phyloP scores from a whole-genome alignment of 2,113 vertebrate genomes.

The Bombycilla garrulus region DNA sequence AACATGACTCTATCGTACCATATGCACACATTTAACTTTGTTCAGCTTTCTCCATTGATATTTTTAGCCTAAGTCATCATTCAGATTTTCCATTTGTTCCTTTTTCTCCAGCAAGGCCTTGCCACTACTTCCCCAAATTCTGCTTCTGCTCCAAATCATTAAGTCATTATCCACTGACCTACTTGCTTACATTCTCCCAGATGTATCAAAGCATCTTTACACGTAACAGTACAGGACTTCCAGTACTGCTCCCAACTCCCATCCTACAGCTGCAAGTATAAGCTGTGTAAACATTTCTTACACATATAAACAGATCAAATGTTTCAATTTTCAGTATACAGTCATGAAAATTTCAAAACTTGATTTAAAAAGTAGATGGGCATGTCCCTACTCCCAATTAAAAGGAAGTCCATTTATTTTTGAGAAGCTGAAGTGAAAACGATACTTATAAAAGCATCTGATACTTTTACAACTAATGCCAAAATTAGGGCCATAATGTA shows the following conservation, averaged over 20 bases:
- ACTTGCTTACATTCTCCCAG: slow-evolving; percentile 28
- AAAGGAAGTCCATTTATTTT: neutral
- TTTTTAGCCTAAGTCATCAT: slow-evolving; percentile 23
- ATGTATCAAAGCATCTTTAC: slow-evolving; percentile 28
- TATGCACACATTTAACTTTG: neutral
- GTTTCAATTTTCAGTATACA: neutral
- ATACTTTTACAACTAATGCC: neutral
- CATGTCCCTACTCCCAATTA: neutral
- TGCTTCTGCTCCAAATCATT: slow-evolving; percentile 26
- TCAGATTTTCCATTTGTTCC: slow-evolving; percentile 27
- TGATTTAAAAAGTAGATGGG: neutral
- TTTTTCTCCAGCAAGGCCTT: slow-evolving; percentile 2
- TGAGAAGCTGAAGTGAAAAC: neutral
- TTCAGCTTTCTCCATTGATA: neutral
- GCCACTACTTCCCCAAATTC: neutral
- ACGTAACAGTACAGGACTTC: neutral
- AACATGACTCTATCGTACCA: neutral
- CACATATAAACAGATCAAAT: neutral
- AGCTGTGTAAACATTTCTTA: slow-evolving; percentile 22
- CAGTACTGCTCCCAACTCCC: neutral
- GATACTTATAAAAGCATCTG: neutral
- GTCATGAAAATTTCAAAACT: neutral
- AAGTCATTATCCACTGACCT: slow-evolving; percentile 40
- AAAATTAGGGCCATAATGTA: neutral
- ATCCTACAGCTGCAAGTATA: slow-evolving; percentile 22